Evolutionary conservation across 1,140 invertebrate genomes (phyloP).

Genomic region (Eueides isabella): DNA sequence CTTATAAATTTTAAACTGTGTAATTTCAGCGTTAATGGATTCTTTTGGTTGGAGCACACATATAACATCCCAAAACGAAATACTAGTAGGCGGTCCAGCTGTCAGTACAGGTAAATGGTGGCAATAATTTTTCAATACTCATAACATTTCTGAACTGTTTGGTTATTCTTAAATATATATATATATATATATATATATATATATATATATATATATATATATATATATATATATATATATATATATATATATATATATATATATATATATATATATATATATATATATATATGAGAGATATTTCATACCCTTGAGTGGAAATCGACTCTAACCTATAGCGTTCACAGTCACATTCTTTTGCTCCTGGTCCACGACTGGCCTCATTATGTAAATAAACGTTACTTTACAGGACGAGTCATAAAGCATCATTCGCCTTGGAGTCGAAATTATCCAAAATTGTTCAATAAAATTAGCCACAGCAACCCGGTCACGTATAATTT

Average conservation of each 20-base stretch:
- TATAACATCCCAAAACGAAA: slow-evolving; percentile 30
- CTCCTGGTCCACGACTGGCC: too few relatives aligned
- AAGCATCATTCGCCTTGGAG: slow-evolving; percentile 20
- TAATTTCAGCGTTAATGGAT: slow-evolving; percentile 43
- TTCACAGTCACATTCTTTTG: too few relatives aligned
- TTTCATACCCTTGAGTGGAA: too few relatives aligned
- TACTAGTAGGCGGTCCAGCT: slow-evolving; percentile 52
- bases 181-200: too few relatives aligned
- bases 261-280: too few relatives aligned
- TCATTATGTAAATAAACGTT: neutral
- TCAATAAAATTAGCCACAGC: slow-evolving; percentile 22
- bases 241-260: too few relatives aligned
- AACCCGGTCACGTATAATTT: slow-evolving; percentile 33
- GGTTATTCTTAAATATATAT: too few relatives aligned
- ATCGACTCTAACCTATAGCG: too few relatives aligned
- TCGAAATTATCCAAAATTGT: slow-evolving; percentile 16
- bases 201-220: too few relatives aligned
- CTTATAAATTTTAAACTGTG: neutral
- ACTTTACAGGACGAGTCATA: slow-evolving; percentile 40
- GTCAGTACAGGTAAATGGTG: slow-evolving; percentile 43
- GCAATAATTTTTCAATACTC: slow-evolving; percentile 7
- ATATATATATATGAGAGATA: too few relatives aligned
- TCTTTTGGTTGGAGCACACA: slow-evolving; percentile 58
- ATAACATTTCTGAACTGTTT: too few relatives aligned
- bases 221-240: too few relatives aligned